These are phyloP conservation scores for Ia io DNA, from an alignment of 2,113 vertebrate species.

Conservation along the genomic window DNA sequence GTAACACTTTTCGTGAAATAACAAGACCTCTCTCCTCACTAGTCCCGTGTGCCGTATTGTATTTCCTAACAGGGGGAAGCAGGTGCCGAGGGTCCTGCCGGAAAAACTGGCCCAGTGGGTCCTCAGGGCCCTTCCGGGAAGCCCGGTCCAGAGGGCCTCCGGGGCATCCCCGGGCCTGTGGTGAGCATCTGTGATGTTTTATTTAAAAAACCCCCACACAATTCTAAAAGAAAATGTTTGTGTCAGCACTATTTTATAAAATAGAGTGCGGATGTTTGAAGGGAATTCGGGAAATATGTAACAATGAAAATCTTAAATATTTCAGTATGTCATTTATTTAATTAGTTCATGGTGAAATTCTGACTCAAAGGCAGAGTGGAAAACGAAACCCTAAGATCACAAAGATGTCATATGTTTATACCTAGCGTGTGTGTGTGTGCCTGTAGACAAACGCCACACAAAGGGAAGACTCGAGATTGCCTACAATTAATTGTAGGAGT, in stretches of 20 bases:
- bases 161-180: constrained; percentile 96
- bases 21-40: not conserved
- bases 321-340: not conserved
- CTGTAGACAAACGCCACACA: not conserved
- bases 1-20: not conserved
- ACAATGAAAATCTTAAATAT: not conserved
- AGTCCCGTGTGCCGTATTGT: not conserved
- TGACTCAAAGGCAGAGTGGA: not conserved
- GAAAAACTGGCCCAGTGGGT: constrained; percentile 97
- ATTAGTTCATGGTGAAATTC: not conserved
- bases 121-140: constrained; percentile 96
- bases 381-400: not conserved
- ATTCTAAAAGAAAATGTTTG: not conserved
- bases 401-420: not conserved
- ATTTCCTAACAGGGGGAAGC: constrained; percentile 89
- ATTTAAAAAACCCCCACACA: not conserved
- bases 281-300: not conserved
- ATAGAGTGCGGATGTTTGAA: not conserved
- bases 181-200: constrained; percentile 81
- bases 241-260: not conserved
- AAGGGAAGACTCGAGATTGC: not conserved
- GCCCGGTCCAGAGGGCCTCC: constrained; percentile 94
- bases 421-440: fast-evolving
- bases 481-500: not conserved
- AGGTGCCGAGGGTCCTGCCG: constrained; percentile 93